phyloP scores from a whole-genome alignment of 2,113 vertebrate genomes.

The Probosciger aterrimus region DNA sequence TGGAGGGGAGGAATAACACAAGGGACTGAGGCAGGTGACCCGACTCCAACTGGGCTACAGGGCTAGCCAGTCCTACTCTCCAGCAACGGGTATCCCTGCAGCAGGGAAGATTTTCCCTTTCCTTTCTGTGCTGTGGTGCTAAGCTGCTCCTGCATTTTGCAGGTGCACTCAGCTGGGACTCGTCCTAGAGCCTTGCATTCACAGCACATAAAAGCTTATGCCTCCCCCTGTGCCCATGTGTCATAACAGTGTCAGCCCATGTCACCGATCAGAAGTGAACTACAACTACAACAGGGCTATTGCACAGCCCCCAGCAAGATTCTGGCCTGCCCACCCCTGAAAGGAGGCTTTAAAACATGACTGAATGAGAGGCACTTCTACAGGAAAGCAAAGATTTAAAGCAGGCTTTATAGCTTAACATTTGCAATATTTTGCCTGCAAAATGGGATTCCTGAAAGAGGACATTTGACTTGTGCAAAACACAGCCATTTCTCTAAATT shows the following conservation, averaged over 20 bases:
- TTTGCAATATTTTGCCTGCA: neutral
- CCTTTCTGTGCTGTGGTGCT: neutral
- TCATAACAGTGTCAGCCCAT: slow-evolving; percentile 43
- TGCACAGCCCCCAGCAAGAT: neutral
- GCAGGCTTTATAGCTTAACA: neutral
- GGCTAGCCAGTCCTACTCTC: neutral
- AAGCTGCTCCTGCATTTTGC: slow-evolving; percentile 28
- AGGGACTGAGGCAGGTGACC: slow-evolving; percentile 36
- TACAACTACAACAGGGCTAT: neutral
- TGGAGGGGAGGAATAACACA: neutral
- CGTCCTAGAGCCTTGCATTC: neutral
- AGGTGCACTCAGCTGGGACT: slow-evolving; percentile 54
- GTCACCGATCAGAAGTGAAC: neutral
- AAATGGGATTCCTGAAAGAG: neutral
- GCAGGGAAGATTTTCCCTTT: neutral
- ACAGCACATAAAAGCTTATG: slow-evolving; percentile 1
- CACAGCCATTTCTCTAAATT: neutral
- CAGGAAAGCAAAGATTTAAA: neutral
- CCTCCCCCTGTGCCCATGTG: slow-evolving; percentile 34
- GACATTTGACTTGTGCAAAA: neutral
- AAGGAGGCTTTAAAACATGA: neutral
- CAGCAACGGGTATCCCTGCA: neutral
- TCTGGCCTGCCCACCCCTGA: neutral
- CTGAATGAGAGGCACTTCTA: neutral
- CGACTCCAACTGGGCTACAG: neutral